Conservation (phyloP, 2,797 vertebrate species). For the Enteromius anoplus region DNA sequence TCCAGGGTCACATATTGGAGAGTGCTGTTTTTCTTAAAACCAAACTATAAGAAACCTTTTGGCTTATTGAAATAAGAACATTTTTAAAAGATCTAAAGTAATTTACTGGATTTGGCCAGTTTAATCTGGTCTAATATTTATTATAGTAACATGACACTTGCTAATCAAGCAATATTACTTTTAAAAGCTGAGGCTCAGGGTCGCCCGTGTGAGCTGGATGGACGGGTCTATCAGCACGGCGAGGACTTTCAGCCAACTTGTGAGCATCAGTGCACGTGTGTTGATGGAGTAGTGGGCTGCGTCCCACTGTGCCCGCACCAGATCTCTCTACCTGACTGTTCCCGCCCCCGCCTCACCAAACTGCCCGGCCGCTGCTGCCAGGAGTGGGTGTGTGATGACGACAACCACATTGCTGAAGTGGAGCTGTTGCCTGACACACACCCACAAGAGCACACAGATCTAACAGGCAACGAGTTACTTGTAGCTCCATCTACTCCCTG, state of each 20-base stretch:
- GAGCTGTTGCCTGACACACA: background rate
- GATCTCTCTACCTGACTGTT: slow-evolving; percentile 59
- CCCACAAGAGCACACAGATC: slow-evolving; percentile 24
- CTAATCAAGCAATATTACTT: background rate
- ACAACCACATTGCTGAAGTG: slow-evolving; percentile 61
- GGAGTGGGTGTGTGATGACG: slow-evolving; percentile 65
- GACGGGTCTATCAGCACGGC: slow-evolving; percentile 67
- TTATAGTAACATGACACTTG: background rate
- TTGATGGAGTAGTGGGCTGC: slow-evolving; percentile 70
- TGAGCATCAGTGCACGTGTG: slow-evolving; percentile 69
- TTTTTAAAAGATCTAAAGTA: background rate
- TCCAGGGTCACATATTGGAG: background rate
- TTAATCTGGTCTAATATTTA: background rate
- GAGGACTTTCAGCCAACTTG: slow-evolving; percentile 70
- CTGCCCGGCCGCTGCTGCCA: slow-evolving; percentile 62
- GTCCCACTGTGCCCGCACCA: slow-evolving; percentile 66
- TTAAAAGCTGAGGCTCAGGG: slow-evolving; percentile 64
- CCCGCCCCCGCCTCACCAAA: slow-evolving; percentile 56
- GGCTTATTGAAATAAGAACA: background rate
- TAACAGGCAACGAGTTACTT: slow-evolving; percentile 60
- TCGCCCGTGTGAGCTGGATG: slow-evolving; percentile 67
- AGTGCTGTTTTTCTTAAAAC: background rate
- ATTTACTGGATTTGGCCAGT: background rate
- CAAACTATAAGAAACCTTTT: background rate
- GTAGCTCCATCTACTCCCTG: slow-evolving; percentile 43